These are phyloP conservation scores for Boulengeromyrus knoepffleri DNA, from an alignment of 2,113 vertebrate species.

Conservation along the genomic window DNA sequence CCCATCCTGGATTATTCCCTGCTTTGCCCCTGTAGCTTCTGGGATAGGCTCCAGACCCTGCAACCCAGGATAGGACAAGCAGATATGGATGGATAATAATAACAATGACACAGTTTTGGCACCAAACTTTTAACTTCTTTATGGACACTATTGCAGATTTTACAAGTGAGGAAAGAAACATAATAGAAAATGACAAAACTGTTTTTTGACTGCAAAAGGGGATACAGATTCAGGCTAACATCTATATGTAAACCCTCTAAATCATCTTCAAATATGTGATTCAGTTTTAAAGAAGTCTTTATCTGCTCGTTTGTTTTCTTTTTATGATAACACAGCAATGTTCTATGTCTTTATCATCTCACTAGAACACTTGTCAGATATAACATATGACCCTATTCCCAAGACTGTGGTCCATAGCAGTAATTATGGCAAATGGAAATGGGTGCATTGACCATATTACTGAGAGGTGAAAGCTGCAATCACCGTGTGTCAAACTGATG, in stretches of 20 bases:
- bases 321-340: background rate
- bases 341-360: no score
- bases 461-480: constrained; percentile 3
- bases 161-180: background rate
- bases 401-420: background rate
- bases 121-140: background rate
- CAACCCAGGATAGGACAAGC: background rate
- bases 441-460: background rate
- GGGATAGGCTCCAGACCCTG: background rate
- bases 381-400: background rate
- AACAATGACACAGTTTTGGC: background rate
- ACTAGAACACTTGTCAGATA: constrained; percentile 3
- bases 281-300: background rate
- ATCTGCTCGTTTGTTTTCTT: background rate
- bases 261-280: background rate
- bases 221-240: background rate
- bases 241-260: background rate
- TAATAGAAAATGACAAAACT: background rate
- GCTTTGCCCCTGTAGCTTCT: background rate
- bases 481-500: background rate
- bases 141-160: background rate
- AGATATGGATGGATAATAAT: background rate
- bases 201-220: background rate
- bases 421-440: constrained; percentile 6
- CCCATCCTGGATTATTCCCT: background rate